Percentiles rank a stretch among this genome's conserved stretches.
These are phyloP conservation scores for Polyommatus icarus DNA, from an alignment of 2,888 invertebrate genomes.

Conservation along the genomic window DNA sequence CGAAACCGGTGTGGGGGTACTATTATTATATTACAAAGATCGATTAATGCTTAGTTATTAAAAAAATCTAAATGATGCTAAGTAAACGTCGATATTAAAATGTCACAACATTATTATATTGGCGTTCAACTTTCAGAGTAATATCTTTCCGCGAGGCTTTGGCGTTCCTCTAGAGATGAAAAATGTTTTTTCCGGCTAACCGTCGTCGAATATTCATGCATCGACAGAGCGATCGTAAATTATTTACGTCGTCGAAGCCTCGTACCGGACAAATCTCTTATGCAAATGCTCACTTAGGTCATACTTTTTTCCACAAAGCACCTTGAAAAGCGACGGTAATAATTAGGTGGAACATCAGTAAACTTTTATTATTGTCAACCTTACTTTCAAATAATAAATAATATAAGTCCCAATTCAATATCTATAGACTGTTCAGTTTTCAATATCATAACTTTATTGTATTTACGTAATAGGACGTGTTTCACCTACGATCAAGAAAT, in stretches of 20 bases:
- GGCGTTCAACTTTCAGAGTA: constrained; percentile 64
- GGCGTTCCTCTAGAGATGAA: constrained; percentile 59
- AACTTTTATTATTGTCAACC: background rate
- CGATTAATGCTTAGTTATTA: background rate
- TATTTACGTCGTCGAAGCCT: constrained; percentile 59
- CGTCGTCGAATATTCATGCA: constrained; percentile 64
- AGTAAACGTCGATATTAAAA: constrained; percentile 68
- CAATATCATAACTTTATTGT: no score
- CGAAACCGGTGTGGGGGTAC: no score
- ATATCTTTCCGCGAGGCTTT: constrained; percentile 58
- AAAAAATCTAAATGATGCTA: constrained; percentile 50
- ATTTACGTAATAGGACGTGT: no score
- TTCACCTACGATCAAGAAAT: no score
- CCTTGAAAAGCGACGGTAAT: background rate
- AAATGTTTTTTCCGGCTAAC: constrained; percentile 60
- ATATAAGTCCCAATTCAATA: no score
- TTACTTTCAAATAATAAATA: no score
- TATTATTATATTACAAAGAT: no score
- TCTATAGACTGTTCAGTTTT: no score
- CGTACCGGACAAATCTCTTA: constrained; percentile 50
- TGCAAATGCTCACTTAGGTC: constrained; percentile 49
- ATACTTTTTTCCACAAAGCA: constrained; percentile 37
- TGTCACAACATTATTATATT: constrained; percentile 67
- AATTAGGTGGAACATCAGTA: background rate
- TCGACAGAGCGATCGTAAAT: constrained; percentile 59